Evolutionary conservation across 2,888 invertebrate species (phyloP).

Genomic region (Holacanthella duospinosa): DNA sequence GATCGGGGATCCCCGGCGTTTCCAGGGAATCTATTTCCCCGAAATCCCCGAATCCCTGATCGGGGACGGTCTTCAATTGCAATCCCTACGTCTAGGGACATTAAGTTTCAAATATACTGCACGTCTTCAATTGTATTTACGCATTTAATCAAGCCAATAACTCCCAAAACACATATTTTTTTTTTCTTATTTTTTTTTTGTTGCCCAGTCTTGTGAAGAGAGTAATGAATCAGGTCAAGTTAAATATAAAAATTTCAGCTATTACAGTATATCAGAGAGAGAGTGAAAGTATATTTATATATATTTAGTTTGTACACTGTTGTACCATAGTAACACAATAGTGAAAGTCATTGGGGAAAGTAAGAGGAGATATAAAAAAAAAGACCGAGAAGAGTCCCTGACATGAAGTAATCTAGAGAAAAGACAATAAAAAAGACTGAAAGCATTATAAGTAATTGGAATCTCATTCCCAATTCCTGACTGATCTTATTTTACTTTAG

Average conservation of each 20-base stretch:
- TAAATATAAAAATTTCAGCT: slow-evolving; percentile 3
- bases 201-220: neutral
- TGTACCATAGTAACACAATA: too few relatives aligned
- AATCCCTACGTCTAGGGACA: neutral
- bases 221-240: neutral
- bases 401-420: neutral
- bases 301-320: too few relatives aligned
- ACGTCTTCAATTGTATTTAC: neutral
- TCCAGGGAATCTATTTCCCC: too few relatives aligned
- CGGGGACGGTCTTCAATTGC: too few relatives aligned
- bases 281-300: too few relatives aligned
- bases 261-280: slow-evolving; percentile 4
- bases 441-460: slow-evolving; percentile 2
- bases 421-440: neutral
- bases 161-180: neutral
- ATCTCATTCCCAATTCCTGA: slow-evolving; percentile 1
- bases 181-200: neutral
- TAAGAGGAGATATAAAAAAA: too few relatives aligned
- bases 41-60: too few relatives aligned
- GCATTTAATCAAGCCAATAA: neutral
- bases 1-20: too few relatives aligned
- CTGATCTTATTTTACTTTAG: neutral
- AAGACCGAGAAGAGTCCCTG: too few relatives aligned
- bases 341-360: neutral
- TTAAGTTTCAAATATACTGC: neutral